phyloP scores from a whole-genome alignment of 2,113 vertebrate species.

The Muntiacus muntjak region DNA sequence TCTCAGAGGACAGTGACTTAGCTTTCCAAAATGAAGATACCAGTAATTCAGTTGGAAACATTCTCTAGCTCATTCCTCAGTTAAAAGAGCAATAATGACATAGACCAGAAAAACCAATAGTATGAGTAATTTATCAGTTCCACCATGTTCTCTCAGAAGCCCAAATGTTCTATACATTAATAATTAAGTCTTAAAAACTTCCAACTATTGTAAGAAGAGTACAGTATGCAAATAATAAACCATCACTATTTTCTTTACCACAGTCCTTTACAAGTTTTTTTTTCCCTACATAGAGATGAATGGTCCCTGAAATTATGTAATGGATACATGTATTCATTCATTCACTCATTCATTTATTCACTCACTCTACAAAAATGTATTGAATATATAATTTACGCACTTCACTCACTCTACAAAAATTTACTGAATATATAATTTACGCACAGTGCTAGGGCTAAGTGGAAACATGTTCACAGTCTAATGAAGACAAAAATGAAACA shows the following conservation, averaged over 20 bases:
- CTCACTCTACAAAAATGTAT: background rate
- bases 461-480: background rate
- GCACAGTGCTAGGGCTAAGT: background rate
- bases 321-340: background rate
- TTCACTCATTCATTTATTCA: background rate
- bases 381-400: background rate
- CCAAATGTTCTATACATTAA: slow-evolving; percentile 58
- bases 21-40: slow-evolving; percentile 2
- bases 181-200: slow-evolving; percentile 60
- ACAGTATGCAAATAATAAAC: background rate
- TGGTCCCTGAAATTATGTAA: background rate
- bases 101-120: slow-evolving; percentile 59
- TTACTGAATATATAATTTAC: background rate
- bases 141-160: slow-evolving; percentile 37
- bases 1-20: background rate
- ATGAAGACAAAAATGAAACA: background rate
- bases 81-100: slow-evolving; percentile 57
- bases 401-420: background rate
- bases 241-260: background rate
- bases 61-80: slow-evolving; percentile 2
- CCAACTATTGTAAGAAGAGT: background rate
- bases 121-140: slow-evolving; percentile 52
- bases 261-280: background rate
- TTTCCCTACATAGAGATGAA: background rate
- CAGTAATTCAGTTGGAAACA: slow-evolving; percentile 51